Conservation (phyloP, 2,113 vertebrate species). For the Podarcis raffonei region DNA sequence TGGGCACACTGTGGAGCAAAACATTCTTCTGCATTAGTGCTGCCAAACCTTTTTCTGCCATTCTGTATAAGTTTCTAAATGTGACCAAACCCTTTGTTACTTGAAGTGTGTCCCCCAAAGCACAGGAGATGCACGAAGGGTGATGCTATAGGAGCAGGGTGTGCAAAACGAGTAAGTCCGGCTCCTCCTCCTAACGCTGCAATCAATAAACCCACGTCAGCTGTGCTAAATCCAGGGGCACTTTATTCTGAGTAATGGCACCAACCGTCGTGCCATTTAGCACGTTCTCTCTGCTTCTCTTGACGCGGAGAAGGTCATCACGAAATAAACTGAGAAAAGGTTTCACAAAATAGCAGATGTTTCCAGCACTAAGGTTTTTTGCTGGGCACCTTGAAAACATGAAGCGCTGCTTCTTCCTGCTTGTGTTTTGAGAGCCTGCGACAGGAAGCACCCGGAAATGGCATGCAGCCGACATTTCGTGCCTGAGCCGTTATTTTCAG, state of each 20-base stretch:
- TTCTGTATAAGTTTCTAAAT: too few relatives aligned
- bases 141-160: too few relatives aligned
- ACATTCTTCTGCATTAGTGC: too few relatives aligned
- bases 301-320: too few relatives aligned
- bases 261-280: too few relatives aligned
- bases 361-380: not conserved
- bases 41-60: too few relatives aligned
- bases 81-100: too few relatives aligned
- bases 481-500: not conserved
- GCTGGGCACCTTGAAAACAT: not conserved
- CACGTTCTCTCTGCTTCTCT: not conserved
- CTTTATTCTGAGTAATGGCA: not conserved
- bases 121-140: too few relatives aligned
- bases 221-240: not conserved
- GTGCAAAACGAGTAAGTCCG: too few relatives aligned
- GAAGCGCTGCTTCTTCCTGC: not conserved
- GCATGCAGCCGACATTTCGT: not conserved
- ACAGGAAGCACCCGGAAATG: not conserved
- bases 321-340: not conserved
- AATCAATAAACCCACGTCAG: not conserved
- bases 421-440: not conserved
- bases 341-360: not conserved
- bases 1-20: too few relatives aligned
- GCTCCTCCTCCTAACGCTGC: not conserved
- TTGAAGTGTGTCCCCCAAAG: too few relatives aligned